These are phyloP conservation scores for Germaria angustata DNA, from an alignment of 2,888 invertebrate genomes.

Conservation along the genomic window DNA sequence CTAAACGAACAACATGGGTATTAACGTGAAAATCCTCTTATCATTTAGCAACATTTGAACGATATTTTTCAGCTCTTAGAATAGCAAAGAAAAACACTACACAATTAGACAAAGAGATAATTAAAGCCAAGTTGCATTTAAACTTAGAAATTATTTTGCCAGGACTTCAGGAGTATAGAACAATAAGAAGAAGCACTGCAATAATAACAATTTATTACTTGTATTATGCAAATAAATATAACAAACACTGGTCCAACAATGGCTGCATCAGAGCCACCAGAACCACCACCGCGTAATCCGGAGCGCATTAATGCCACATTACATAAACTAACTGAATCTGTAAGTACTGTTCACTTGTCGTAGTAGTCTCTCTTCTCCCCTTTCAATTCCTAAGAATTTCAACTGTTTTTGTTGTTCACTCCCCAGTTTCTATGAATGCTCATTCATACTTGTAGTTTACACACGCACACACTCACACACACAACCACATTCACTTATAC, in stretches of 20 bases:
- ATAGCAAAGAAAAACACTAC: not conserved
- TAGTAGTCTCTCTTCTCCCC: constrained; percentile 39
- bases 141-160: constrained; percentile 16
- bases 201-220: constrained; percentile 22
- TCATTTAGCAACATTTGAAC: constrained; percentile 41
- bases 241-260: constrained; percentile 79
- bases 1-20: constrained; percentile 28
- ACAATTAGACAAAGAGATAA: not conserved
- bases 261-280: constrained; percentile 80
- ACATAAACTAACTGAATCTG: constrained; percentile 79
- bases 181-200: not conserved
- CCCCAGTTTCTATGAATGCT: constrained; percentile 1
- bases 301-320: constrained; percentile 80
- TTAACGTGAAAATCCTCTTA: constrained; percentile 49
- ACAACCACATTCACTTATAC: not conserved
- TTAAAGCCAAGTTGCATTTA: constrained; percentile 33
- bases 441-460: no score
- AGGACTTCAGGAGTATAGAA: not conserved
- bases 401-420: constrained; percentile 10
- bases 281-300: constrained; percentile 80
- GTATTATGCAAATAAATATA: constrained; percentile 80
- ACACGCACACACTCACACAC: constrained; percentile 8
- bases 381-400: not conserved
- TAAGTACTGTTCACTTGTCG: constrained; percentile 73
- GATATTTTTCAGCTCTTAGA: constrained; percentile 35